Evolutionary conservation across 2,113 vertebrate species (phyloP), one percentile per base, ranked within the genome.

Genomic region (Sisor rabdophorus): DNA sequence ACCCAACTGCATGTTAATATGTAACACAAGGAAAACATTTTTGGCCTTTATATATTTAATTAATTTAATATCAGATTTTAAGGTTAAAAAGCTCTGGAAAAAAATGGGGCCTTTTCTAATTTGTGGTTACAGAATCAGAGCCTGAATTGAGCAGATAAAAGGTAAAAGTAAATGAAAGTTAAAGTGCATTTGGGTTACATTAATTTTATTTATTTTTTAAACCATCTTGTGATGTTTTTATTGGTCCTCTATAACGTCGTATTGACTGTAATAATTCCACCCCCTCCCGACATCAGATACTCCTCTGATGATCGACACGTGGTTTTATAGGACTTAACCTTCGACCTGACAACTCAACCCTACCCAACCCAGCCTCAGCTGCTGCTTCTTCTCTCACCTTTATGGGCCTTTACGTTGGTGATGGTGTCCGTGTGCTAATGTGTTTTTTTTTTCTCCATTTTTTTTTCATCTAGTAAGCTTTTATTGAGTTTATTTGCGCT

Each of bases 381-480:
- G 20, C 48, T 58, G 16, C 54, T 78, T 32, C 24, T 8, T 16
- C n/a, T n/a, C 16, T 47, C 55, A 30, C 1, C 50, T 48, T 44
- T 47, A 6, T 20, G 7, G 2, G 15, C 24, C 24, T 19, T 76
- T 69, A 79, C 44, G 32, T 82, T 84, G 85, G 90, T 94, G 92
- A 91, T 93, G 93, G 92, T 86, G 91, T 89, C 85, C 86, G 91
- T 89, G 83, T 78, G 93, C 92, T 83, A 89, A 91, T 17, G 36
- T 64, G 65, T 48, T 19, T 60, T 22, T 22, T 54, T 40, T 83
- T 52, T 52, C 71, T 20, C 17, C 59, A 36, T 20, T 56, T 54
- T 81, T 77, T 82, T 75, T 52, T 82, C 80, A 59, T 76, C 85
- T 80, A 85, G 87, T 85, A 69, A 76, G 82, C 83, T 87, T 84